These are phyloP conservation scores for Perithous albicinctus DNA, from an alignment of 2,888 invertebrate genomes.

Conservation along the genomic window DNA sequence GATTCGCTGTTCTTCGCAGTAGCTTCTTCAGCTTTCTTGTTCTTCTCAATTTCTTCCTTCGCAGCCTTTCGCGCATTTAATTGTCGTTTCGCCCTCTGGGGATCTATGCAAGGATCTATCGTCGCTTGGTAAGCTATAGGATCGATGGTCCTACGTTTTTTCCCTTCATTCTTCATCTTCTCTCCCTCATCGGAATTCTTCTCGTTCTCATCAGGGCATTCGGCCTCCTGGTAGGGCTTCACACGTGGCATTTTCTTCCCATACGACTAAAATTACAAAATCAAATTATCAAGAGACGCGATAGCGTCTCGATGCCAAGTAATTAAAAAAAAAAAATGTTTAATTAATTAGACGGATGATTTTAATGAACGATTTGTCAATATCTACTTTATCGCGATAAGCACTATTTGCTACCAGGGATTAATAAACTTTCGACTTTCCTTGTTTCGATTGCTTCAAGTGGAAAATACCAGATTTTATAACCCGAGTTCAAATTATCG, in stretches of 20 bases:
- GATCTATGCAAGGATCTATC: conserved; percentile 76
- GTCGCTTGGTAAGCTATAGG: conserved; percentile 72
- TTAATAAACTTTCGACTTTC: neutral
- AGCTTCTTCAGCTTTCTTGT: neutral
- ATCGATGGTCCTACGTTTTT: conserved; percentile 65
- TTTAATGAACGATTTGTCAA: no score
- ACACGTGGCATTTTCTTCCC: conserved; percentile 71
- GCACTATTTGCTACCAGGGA: neutral
- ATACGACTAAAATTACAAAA: conserved; percentile 66
- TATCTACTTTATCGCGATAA: neutral
- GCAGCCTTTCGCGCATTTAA: conserved; percentile 71
- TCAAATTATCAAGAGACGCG: neutral
- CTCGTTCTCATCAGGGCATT: conserved; percentile 65
- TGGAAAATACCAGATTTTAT: neutral
- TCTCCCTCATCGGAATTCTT: conserved; percentile 24
- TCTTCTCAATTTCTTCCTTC: conserved; percentile 39
- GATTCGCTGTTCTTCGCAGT: conserved; percentile 18
- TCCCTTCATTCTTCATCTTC: conserved; percentile 16
- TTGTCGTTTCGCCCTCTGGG: conserved; percentile 72
- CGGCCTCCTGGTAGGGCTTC: conserved; percentile 70
- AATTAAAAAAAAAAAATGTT: no score
- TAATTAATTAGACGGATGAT: no score
- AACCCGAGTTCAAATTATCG: neutral
- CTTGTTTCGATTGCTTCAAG: neutral
- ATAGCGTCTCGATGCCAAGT: no score